Conservation (phyloP, 2,797 vertebrate species). For the Melanogrammus aeglefinus region DNA sequence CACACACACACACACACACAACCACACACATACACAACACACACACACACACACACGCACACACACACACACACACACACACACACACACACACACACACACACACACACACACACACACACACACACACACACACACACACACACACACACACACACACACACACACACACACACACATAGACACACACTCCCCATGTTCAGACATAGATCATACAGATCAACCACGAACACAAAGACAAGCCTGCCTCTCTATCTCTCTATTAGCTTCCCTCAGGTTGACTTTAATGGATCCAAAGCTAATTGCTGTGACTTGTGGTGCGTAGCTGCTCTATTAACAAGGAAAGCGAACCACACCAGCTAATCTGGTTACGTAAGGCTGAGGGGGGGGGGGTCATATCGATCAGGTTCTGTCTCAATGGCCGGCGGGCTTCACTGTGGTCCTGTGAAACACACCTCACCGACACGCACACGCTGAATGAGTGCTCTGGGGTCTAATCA, state of each 20-base stretch:
- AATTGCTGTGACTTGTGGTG: constrained; percentile 43
- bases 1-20: background rate
- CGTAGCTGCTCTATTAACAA: constrained; percentile 34
- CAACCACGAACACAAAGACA: constrained; percentile 10
- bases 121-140: background rate
- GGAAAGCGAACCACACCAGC: constrained; percentile 29
- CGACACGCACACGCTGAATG: background rate
- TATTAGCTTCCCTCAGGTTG: constrained; percentile 23
- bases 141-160: constrained; percentile 3
- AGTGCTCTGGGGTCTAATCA: background rate
- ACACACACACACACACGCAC: background rate
- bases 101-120: background rate
- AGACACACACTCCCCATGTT: background rate
- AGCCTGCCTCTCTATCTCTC: background rate
- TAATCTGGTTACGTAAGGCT: constrained; percentile 33
- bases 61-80: constrained; percentile 6
- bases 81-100: background rate
- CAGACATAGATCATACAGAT: constrained; percentile 2
- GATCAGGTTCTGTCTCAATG: constrained; percentile 35
- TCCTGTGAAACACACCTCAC: constrained; percentile 4
- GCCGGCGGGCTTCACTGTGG: constrained; percentile 7
- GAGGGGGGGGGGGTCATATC: constrained; percentile 9
- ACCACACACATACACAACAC: constrained; percentile 7
- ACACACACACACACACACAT: constrained; percentile 9
- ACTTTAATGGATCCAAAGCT: constrained; percentile 41